Base-by-base conservation (phyloP, 2,888 invertebrate genomes). In the Acanthopleura granulata region DNA sequence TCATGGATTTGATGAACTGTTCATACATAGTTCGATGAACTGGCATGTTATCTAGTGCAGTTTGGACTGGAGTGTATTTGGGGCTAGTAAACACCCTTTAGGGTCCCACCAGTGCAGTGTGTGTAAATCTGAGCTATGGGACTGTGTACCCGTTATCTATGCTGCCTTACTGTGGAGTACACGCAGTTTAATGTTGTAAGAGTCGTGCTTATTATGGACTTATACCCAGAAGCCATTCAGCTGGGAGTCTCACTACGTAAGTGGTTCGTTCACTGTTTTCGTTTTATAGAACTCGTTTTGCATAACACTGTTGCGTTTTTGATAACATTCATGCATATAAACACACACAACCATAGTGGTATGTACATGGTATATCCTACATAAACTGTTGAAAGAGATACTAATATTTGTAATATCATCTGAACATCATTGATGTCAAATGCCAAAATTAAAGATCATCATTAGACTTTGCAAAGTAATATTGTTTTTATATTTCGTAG, bases 251-350 rank as follows among this genome's bases (percentile, higher is more conserved):
- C 66, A 27, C 14, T 25, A 16, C 66, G 27, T 66, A 27, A 66
- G 66, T 66, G 66, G 66, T 66, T 22, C 16, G 66, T 66, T 66
- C 29, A 22, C 22, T 66, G 66, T 66, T 66, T 66, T 27, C 25
- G 25, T 66, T 66, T 66, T 22, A 3, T 66, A 22, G n/a, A 57
- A 57, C 57, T 6, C 22, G 4, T 40, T 40, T 40, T 40, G 40
- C 40, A 40, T 40, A 40, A 40, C 40, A 40, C n/a, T n/a, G 40
- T 40, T 40, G 40, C 40, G 9, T 3, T 6, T n/a, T 40, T 40
- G 40, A 40, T 40, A 40, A 40, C 4, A n/a, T n/a, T n/a, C n/a
- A n/a, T n/a, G 40, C 9, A 40, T 3, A 40, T 40, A 40, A 40
- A 3, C 40, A 40, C 40, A 40, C 40, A 40, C 9, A 3, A 6